phyloP scores from a whole-genome alignment of 2,113 vertebrate species.

The Ibidorhyncha struthersii region DNA sequence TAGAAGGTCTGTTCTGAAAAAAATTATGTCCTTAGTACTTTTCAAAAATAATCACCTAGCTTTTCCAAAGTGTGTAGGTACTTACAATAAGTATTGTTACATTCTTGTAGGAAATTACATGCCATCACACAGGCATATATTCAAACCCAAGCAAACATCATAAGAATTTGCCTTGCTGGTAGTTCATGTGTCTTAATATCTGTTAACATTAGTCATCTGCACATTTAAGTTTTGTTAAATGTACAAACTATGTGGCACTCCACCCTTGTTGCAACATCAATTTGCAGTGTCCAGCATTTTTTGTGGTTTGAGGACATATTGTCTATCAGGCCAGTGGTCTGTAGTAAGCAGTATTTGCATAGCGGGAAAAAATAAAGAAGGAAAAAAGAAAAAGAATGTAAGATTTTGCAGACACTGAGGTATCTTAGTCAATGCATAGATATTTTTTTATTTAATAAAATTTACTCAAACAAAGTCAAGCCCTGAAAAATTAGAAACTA shows the following conservation, averaged over 20 bases:
- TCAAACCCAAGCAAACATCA: background rate
- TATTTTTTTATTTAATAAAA: background rate
- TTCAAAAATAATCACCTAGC: background rate
- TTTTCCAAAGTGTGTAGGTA: background rate
- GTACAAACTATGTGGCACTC: conserved; percentile 6
- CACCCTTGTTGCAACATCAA: conserved; percentile 20
- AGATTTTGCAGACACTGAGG: background rate
- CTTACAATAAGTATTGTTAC: background rate
- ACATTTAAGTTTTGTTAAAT: conserved; percentile 27
- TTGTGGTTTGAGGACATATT: background rate
- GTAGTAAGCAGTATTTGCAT: background rate
- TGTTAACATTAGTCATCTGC: conserved; percentile 2
- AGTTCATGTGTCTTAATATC: background rate
- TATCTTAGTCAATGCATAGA: background rate
- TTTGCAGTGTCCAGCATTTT: background rate
- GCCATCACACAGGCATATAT: rapidly evolving
- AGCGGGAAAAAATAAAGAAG: background rate
- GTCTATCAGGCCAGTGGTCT: background rate
- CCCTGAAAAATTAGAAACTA: background rate
- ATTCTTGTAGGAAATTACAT: background rate
- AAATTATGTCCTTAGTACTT: background rate
- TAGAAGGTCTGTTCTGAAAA: background rate
- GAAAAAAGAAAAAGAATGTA: background rate
- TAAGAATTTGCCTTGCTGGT: background rate
- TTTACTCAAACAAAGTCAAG: background rate